These are phyloP conservation scores for Petrolisthes manimaculis DNA, from an alignment of 2,888 invertebrate genomes.

Conservation along the genomic window DNA sequence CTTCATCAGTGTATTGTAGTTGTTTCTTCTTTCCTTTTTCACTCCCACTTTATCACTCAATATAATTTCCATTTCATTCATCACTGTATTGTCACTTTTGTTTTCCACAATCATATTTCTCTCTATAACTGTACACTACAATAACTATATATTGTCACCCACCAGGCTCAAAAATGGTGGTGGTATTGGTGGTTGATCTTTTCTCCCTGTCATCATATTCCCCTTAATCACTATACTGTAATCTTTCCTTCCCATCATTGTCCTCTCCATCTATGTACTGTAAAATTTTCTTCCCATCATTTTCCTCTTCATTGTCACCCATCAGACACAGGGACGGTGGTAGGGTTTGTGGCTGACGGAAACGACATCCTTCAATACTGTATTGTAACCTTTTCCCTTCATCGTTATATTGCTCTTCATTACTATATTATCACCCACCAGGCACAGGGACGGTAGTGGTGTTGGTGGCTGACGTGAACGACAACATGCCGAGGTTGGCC, in stretches of 20 bases:
- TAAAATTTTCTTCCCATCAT: not conserved
- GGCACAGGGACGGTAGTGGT: conserved; percentile 23
- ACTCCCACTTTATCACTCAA: not conserved
- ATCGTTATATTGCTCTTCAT: not conserved
- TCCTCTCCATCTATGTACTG: not conserved
- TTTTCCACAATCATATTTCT: no score
- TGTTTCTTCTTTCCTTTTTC: not conserved
- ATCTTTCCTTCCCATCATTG: not conserved
- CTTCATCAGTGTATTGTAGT: not conserved
- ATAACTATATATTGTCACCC: no score
- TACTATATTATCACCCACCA: not conserved
- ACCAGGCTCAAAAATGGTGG: no score
- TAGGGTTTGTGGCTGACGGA: not conserved
- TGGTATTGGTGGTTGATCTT: not conserved
- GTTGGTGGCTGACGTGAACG: conserved; percentile 15
- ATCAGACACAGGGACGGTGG: not conserved
- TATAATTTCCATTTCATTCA: not conserved
- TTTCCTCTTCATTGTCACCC: not conserved
- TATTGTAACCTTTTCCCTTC: no score
- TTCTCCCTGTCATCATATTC: not conserved
- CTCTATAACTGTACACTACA: no score
- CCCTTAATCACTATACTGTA: no score
- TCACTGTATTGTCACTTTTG: no score
- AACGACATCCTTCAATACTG: not conserved
- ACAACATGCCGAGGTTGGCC: conserved; percentile 25